Base-by-base conservation (phyloP, 2,888 invertebrate species). In the Ophion costatus region DNA sequence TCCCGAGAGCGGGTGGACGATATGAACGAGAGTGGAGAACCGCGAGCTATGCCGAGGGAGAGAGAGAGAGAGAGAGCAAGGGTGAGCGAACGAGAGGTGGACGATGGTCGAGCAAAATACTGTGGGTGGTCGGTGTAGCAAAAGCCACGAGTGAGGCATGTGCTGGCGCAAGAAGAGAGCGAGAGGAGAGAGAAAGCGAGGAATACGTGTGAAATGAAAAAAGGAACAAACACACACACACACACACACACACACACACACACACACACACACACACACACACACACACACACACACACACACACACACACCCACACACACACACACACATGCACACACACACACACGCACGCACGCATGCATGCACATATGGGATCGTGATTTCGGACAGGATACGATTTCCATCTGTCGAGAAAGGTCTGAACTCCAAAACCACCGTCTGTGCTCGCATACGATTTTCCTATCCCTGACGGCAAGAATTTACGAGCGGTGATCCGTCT, bases 401-500 rank as follows among this genome's bases (percentile, higher is more conserved):
- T 80, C 45, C 63, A 86, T 80, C 83, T 82, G 75, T 38, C 64
- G 66, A 51, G 73, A 57, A 57, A 71, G 29, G 38, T 45, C 51
- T 29, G 78, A 75, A 70, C 57, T 63, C 51, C 33, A 14, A 70
- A 80, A 73, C 80, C 73, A 29, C 51, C 74, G 51, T 51, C 45
- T 33, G 20, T 24, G 42, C 69, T 45, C 77, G 24, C 29, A 66
- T 66, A 64, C 79, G 75, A n/a, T 76, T 77, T 80, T 57, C 74
- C 80, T 85, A 86, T 84, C 79, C 87, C 82, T 42, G 85, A 87
- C 88, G 86, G 87, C 22, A 56, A 29, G 88, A 88, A 90, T 91
- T 91, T 89, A 90, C 88, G 87, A 86, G 85, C 69, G 74, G 83
- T 88, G 88, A 91, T 90, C 88, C 87, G 88, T 87, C 78, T 81